A percentile compares a stretch with the other conserved stretches of the same genome.
phyloP scores from a whole-genome alignment of 2,888 invertebrate genomes.

The Conus canariensis region DNA sequence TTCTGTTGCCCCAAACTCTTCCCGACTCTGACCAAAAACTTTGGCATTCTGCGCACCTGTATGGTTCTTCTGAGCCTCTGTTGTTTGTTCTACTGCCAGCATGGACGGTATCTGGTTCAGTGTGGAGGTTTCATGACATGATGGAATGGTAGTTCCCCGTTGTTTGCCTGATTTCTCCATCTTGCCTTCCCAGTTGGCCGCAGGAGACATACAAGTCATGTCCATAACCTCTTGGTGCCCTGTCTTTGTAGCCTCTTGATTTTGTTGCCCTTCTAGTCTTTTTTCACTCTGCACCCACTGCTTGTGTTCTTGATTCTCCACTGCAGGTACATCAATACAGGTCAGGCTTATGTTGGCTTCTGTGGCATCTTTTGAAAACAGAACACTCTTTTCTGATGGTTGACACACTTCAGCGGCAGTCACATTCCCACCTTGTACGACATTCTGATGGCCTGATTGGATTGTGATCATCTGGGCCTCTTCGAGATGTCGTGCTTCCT shows the following conservation, averaged over 20 bases:
- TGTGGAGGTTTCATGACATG: neutral
- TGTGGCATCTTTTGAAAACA: neutral
- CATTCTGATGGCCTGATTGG: neutral
- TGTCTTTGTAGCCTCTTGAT: neutral
- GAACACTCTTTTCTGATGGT: neutral
- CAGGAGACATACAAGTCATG: neutral
- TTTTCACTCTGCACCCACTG: neutral
- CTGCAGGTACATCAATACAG: neutral
- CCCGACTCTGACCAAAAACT: neutral
- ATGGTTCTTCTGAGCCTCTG: neutral
- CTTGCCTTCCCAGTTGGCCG: neutral
- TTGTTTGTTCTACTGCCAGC: neutral
- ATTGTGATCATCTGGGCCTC: neutral
- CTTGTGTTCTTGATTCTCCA: neutral
- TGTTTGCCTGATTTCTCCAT: neutral
- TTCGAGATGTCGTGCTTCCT: neutral
- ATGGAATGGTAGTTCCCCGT: neutral
- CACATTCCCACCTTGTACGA: neutral
- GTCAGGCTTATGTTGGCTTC: conserved; percentile 30
- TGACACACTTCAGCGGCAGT: neutral
- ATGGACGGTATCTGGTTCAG: neutral
- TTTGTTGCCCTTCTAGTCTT: neutral
- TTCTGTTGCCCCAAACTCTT: neutral
- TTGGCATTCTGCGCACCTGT: too few species aligned
- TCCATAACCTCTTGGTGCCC: neutral